Conservation (phyloP, 2,113 vertebrate species). For the Polypterus senegalus region DNA sequence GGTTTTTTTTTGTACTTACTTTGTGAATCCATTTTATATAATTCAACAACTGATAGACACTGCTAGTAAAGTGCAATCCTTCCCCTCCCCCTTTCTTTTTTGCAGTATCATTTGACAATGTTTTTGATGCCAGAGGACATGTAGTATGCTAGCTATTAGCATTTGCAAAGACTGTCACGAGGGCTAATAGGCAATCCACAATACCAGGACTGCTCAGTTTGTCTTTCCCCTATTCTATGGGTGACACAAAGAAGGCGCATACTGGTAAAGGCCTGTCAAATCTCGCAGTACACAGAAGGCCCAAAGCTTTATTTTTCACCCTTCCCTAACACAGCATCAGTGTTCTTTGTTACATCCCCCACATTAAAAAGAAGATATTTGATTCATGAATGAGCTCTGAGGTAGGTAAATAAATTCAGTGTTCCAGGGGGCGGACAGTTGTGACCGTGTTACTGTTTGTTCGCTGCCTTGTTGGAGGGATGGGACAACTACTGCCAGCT, state of each 20-base stretch:
- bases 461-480: slow-evolving; percentile 67
- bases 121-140: slow-evolving; percentile 57
- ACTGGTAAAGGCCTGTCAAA: slow-evolving; percentile 85
- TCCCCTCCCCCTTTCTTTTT: slow-evolving; percentile 49
- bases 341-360: slow-evolving; percentile 35
- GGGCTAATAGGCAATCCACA: slow-evolving; percentile 58
- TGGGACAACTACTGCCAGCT: slow-evolving; percentile 52
- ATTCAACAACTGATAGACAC: slow-evolving; percentile 13
- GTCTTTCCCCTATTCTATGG: slow-evolving; percentile 81
- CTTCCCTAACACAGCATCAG: slow-evolving; percentile 35
- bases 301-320: slow-evolving; percentile 71
- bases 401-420: slow-evolving; percentile 84
- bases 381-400: slow-evolving; percentile 60
- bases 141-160: slow-evolving; percentile 80
- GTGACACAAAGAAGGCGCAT: slow-evolving; percentile 81
- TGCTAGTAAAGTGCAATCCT: slow-evolving; percentile 48
- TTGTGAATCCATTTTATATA: slow-evolving; percentile 64
- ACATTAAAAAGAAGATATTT: slow-evolving; percentile 20
- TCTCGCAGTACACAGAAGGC: slow-evolving; percentile 64
- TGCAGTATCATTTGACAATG: slow-evolving; percentile 56
- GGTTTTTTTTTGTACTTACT: slow-evolving; percentile 18
- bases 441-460: slow-evolving; percentile 78
- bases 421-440: slow-evolving; percentile 62
- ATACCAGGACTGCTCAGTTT: slow-evolving; percentile 76
- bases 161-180: slow-evolving; percentile 86